Evolutionary conservation across 2,888 invertebrate species (phyloP).

Genomic region (Trichacis sp.): DNA sequence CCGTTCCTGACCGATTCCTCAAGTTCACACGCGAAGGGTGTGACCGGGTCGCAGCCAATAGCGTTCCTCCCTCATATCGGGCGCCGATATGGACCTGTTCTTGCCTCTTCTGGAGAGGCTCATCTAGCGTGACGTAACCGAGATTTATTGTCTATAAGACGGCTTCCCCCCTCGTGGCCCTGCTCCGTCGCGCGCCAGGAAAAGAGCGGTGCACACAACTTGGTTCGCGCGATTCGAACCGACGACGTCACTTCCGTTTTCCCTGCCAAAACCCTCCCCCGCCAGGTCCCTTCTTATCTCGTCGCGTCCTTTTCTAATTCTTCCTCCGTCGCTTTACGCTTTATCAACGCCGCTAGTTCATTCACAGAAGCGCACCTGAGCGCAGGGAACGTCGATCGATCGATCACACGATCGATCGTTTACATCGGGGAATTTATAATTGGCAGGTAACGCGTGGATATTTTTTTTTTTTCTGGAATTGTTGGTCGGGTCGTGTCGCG

Average conservation of each 20-base stretch:
- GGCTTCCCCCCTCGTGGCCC: conserved; percentile 30
- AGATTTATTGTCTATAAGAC: conserved; percentile 34
- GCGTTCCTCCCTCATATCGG: conserved; percentile 38
- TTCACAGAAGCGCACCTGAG: not conserved
- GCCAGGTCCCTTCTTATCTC: conserved; percentile 7
- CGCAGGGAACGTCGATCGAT: not conserved
- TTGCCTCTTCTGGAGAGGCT: conserved; percentile 17
- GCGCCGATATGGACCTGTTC: conserved; percentile 15
- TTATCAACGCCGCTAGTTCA: not conserved
- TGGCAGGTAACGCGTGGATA: not conserved
- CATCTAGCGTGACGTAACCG: conserved; percentile 36
- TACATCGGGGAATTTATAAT: not conserved
- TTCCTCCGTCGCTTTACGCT: conserved; percentile 1
- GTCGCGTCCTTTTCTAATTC: not conserved
- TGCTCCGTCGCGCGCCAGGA: conserved; percentile 32
- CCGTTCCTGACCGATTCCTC: not conserved
- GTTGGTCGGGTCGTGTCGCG: not conserved
- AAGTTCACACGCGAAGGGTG: conserved; percentile 32
- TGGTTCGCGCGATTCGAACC: conserved; percentile 27
- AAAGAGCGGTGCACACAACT: conserved; percentile 27
- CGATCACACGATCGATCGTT: not conserved
- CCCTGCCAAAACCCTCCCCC: not conserved
- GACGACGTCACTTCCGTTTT: conserved; percentile 20
- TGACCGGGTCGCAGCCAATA: conserved; percentile 46
- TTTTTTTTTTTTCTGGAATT: not conserved